Evolutionary conservation across 1,140 invertebrate species (phyloP), one percentile per base, ranked within the genome.

Genomic region (Ooceraea biroi): DNA sequence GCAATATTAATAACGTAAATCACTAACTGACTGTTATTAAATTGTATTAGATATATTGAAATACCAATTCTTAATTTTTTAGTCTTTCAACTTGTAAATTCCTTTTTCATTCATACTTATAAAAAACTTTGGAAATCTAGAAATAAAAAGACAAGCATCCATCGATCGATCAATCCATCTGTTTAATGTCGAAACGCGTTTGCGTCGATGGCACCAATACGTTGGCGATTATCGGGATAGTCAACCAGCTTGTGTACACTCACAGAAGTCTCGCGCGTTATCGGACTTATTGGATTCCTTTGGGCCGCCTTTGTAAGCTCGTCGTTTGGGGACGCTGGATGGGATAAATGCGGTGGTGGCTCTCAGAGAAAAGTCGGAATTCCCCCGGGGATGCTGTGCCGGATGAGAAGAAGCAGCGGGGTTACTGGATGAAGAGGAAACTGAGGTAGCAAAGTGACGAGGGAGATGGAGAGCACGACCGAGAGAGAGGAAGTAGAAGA

Each of bases 321-420:
- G 90, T 87, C 78, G 90, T 91, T 90, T 88, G 86, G 77, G 88
- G 91, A 90, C 88, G 83, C 83, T 88, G 69, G 88, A 89, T 89
- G 85, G 87, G 90, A 91, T 92, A 90, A 92, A 91, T 90, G 88
- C 71, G 87, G 85, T 68, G 72, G 88, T 46, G 88, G 87, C 88
- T 90, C 89, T 90, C 89, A 90, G 91, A 90, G 91, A 90, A 91
- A 91, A 92, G 90, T 92, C 90, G 85, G 85, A 90, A 91, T 89
- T 89, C 91, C 89, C 87, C 57, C 52, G 85, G 87, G 91, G 55
- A 63, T 85, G 65, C 78, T 76, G 82, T 44, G 84, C 77, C 52
- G 11, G 65, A 69, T 71, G 63, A 71, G 76, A 80, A 69, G 65
- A 80, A 80, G 48, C 10, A 22, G 61, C 60, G 65, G 27, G 69